Evolutionary conservation across 2,888 invertebrate genomes (phyloP).

Genomic region (Listrodromus nycthemerus): DNA sequence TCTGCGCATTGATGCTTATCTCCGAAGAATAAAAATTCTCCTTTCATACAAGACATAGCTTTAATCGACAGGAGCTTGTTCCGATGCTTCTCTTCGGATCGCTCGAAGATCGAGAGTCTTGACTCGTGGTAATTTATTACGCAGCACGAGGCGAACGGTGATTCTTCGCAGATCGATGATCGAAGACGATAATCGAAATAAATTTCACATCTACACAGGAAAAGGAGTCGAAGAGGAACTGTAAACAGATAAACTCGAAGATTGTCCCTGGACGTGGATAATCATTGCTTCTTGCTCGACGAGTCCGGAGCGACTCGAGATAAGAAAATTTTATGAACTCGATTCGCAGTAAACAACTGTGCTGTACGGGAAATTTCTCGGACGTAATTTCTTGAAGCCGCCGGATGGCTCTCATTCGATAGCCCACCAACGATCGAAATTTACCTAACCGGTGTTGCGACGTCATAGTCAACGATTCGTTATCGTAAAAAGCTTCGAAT

Average conservation of each 20-base stretch:
- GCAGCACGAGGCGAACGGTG: background rate
- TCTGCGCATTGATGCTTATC: conserved; percentile 6
- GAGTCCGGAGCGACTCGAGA: conserved; percentile 5
- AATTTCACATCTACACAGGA: background rate
- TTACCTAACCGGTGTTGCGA: background rate
- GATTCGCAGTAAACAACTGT: conserved; percentile 25
- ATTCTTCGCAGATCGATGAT: background rate
- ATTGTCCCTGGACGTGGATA: conserved; percentile 1
- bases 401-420: background rate
- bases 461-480: background rate
- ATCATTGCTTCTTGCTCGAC: background rate
- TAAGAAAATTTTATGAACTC: conserved; percentile 9
- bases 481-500: background rate
- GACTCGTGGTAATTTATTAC: conserved; percentile 16
- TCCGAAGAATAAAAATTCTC: background rate
- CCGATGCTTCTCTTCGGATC: background rate
- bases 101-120: too few relatives aligned
- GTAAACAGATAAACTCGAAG: background rate
- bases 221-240: background rate
- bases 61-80: conserved; percentile 16
- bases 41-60: conserved; percentile 11
- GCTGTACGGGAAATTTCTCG: background rate
- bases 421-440: background rate
- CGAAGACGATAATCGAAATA: background rate
- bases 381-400: background rate